phyloP scores from a whole-genome alignment of 1,140 invertebrate genomes.

The Cepaea nemoralis region DNA sequence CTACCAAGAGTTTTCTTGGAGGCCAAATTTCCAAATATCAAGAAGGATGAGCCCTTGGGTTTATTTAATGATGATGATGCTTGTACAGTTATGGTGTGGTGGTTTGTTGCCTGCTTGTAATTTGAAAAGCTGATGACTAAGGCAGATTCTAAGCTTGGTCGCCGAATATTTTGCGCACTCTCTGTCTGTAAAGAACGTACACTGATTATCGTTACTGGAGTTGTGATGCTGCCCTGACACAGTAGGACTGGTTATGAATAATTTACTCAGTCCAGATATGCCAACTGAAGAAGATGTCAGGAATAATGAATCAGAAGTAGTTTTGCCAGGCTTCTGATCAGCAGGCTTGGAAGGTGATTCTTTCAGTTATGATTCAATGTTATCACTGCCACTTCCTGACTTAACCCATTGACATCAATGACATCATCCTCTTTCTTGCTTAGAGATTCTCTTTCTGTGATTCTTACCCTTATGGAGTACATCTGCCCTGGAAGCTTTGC shows the following conservation, averaged over 20 bases:
- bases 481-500: constrained; percentile 59
- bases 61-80: background rate
- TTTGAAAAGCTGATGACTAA: background rate
- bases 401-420: constrained; percentile 33
- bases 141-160: constrained; percentile 14
- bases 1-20: background rate
- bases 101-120: background rate
- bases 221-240: constrained; percentile 9
- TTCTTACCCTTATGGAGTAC: constrained; percentile 59
- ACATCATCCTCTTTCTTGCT: background rate
- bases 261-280: constrained; percentile 34
- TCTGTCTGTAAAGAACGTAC: background rate
- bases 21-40: background rate
- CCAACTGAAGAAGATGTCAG: constrained; percentile 22
- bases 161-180: constrained; percentile 24
- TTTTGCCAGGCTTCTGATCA: background rate
- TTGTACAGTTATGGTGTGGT: background rate
- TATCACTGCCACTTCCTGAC: background rate
- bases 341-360: background rate
- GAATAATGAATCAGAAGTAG: background rate
- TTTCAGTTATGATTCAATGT: background rate
- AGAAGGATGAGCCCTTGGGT: background rate
- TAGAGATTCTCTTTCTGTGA: constrained; percentile 40
- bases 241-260: constrained; percentile 8
- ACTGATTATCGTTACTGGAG: background rate